phyloP scores from a whole-genome alignment of 2,888 invertebrate species.

The Syrista parreyssii region DNA sequence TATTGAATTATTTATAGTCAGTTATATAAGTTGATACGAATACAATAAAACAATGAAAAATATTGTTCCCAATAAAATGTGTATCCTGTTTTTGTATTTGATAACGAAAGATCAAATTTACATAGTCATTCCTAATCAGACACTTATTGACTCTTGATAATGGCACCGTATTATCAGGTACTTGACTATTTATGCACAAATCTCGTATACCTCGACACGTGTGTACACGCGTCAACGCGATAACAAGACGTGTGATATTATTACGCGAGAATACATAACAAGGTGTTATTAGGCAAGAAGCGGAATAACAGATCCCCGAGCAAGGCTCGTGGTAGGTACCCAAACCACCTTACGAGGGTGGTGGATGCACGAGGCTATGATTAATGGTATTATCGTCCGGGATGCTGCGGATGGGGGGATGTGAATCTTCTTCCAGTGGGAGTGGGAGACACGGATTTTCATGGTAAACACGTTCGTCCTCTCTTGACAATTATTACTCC shows the following conservation, averaged over 20 bases:
- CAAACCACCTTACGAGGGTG: background rate
- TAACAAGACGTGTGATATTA: constrained; percentile 21
- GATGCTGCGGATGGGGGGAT: background rate
- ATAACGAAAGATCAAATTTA: no score
- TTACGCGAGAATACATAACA: constrained; percentile 18
- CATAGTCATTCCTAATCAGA: no score
- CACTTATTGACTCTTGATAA: no score
- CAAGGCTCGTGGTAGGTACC: constrained; percentile 5
- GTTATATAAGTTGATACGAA: no score
- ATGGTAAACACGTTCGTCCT: constrained; percentile 5
- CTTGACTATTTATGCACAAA: no score
- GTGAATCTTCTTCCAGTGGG: background rate
- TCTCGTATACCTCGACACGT: background rate
- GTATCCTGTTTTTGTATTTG: no score
- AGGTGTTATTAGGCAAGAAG: constrained; percentile 20
- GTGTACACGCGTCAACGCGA: constrained; percentile 13
- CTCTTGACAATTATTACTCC: constrained; percentile 5
- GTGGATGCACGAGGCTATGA: constrained; percentile 4
- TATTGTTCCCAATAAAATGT: no score
- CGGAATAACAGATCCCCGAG: constrained; percentile 17
- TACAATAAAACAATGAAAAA: no score
- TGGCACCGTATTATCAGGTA: no score
- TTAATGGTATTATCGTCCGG: constrained; percentile 2
- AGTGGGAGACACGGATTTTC: constrained; percentile 17
- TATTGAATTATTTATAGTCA: no score